Percentiles rank a stretch among this genome's conserved stretches.
These are phyloP conservation scores for Tupaia tana DNA, from an alignment of 2,113 vertebrate genomes.

Conservation along the genomic window DNA sequence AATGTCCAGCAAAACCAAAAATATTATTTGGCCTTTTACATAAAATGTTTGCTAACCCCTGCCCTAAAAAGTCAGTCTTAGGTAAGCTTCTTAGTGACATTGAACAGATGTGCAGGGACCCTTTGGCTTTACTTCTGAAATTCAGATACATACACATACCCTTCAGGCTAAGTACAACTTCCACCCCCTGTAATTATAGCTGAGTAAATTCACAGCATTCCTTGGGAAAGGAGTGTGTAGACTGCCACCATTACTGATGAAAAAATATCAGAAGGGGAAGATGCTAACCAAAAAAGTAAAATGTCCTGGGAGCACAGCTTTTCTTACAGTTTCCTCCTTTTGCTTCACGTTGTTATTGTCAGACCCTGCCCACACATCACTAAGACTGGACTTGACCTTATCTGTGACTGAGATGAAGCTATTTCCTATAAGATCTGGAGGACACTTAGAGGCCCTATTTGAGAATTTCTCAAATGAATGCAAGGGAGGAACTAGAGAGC, in stretches of 20 bases:
- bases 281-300: not conserved
- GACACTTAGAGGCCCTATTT: not conserved
- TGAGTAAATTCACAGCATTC: not conserved
- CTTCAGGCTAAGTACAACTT: not conserved
- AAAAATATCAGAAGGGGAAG: not conserved
- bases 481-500: not conserved
- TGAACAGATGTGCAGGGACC: not conserved
- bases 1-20: not conserved
- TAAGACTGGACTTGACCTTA: not conserved
- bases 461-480: not conserved
- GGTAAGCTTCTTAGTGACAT: not conserved
- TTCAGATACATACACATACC: not conserved
- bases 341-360: not conserved
- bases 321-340: not conserved
- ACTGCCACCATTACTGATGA: not conserved
- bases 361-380: not conserved
- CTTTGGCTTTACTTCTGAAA: conserved; percentile 20
- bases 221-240: not conserved
- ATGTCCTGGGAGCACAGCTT: not conserved
- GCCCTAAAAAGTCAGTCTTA: not conserved
- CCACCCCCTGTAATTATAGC: not conserved
- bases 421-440: not conserved
- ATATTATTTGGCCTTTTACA: not conserved
- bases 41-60: not conserved
- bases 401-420: not conserved